These are phyloP conservation scores for Arctopsyche grandis DNA, from an alignment of 1,140 invertebrate genomes.

Conservation along the genomic window DNA sequence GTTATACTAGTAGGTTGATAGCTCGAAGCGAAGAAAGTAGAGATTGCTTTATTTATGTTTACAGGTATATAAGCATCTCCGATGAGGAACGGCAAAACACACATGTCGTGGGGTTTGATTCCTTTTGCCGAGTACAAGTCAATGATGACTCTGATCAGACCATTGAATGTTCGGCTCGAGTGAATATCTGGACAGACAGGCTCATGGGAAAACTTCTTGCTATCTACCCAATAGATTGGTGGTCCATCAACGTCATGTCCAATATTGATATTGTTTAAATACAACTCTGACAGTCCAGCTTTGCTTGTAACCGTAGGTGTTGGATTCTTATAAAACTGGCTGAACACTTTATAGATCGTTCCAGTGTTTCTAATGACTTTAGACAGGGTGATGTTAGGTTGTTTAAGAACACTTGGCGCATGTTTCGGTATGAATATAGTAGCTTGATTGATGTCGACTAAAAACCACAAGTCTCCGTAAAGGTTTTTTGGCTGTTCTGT, in stretches of 20 bases:
- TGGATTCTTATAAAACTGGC: constrained; percentile 57
- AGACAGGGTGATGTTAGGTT: constrained; percentile 56
- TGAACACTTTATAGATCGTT: constrained; percentile 58
- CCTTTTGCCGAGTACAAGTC: constrained; percentile 59
- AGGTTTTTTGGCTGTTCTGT: constrained; percentile 16
- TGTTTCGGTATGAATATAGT: constrained; percentile 59
- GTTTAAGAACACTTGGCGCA: constrained; percentile 58
- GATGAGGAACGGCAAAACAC: constrained; percentile 59
- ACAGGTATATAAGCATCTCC: constrained; percentile 54
- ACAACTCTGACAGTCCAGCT: constrained; percentile 50
- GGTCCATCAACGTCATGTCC: constrained; percentile 57
- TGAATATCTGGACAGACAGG: constrained; percentile 21
- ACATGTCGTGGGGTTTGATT: constrained; percentile 59
- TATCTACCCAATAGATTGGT: constrained; percentile 58
- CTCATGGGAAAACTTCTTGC: constrained; percentile 38
- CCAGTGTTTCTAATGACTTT: constrained; percentile 59
- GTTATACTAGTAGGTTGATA: constrained; percentile 56
- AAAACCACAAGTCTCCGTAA: constrained; percentile 59
- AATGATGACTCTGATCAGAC: constrained; percentile 57
- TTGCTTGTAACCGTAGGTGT: constrained; percentile 52
- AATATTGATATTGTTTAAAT: constrained; percentile 55
- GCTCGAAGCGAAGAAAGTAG: constrained; percentile 57
- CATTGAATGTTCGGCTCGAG: constrained; percentile 47
- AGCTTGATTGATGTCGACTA: constrained; percentile 61
- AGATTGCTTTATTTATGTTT: constrained; percentile 57